Percentiles rank a stretch among this genome's conserved stretches.
These are phyloP conservation scores for Harpalus rubripes DNA, from an alignment of 2,888 invertebrate species.

Conservation along the genomic window DNA sequence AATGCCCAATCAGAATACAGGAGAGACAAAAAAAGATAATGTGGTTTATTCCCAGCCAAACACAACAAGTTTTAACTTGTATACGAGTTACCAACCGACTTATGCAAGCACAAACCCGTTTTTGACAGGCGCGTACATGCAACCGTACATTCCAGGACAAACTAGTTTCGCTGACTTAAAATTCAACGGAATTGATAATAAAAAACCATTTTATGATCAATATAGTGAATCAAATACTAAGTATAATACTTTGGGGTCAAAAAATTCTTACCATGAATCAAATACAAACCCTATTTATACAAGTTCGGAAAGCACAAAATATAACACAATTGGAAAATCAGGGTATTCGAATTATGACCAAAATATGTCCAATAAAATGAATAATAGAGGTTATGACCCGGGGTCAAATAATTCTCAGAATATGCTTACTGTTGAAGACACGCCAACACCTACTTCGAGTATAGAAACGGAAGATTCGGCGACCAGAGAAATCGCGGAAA, in stretches of 20 bases:
- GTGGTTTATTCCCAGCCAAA: conserved; percentile 72
- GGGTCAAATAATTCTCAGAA: conserved; percentile 73
- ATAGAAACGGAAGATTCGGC: conserved; percentile 81
- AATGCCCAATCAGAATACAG: not conserved
- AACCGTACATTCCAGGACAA: conserved; percentile 73
- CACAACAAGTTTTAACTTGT: not conserved
- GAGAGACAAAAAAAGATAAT: not conserved
- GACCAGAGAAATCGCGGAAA: conserved; percentile 79
- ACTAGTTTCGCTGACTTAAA: conserved; percentile 59
- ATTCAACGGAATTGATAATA: conserved; percentile 53
- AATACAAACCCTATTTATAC: conserved; percentile 41
- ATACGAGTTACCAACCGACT: conserved; percentile 74
- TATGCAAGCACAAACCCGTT: conserved; percentile 82
- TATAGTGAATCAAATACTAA: conserved; percentile 68
- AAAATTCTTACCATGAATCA: conserved; percentile 54
- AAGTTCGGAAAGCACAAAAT: conserved; percentile 71
- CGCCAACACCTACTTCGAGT: conserved; percentile 81
- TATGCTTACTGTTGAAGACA: conserved; percentile 76
- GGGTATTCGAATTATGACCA: conserved; percentile 73
- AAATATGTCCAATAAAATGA: conserved; percentile 69
- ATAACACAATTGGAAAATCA: conserved; percentile 75
- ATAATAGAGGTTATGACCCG: conserved; percentile 71
- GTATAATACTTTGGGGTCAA: conserved; percentile 73
- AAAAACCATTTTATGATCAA: conserved; percentile 57
- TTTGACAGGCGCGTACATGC: conserved; percentile 78